Base-by-base conservation (phyloP, 1,140 invertebrate genomes). In the Drosophila neocordata region DNA sequence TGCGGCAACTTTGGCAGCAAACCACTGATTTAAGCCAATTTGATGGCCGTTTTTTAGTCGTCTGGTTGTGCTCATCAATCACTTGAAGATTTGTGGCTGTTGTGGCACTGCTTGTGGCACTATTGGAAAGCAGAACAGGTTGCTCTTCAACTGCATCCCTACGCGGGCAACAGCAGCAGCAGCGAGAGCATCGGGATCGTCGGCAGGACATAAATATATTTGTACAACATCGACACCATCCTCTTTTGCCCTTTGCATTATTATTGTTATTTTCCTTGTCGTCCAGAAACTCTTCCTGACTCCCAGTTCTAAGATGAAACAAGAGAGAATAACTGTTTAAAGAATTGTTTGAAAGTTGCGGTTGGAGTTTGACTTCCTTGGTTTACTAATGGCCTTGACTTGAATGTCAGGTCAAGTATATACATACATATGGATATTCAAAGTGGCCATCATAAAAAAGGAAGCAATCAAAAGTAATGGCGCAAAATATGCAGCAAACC, bases 191-290 rank as follows among this genome's bases (percentile, higher is more conserved):
- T 6, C 78, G 82, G 3, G 79, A 87, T 0, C 90, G 87, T 7
- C 91, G 89, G 63, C 91, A 92, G 48, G 90, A 90, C 78, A 92
- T 89, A 38, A 87, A 91, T 4, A 92, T 65, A 55, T 63, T 75
- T 24, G 84, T 63, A 56, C 88, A 91, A 52, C 88, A 91, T n/a
- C 85, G 74, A 20, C 87, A 91, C 48, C 72, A 79, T 5, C 90
- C 88, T 0, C 55, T 62, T 13, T 62, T 80, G 9, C 35, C 69
- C 15, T 62, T 34, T 34, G 53, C 53, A 56, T 56, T 77, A 62
- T 91, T 77, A 57, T 82, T 77, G 12, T 68, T 48, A 48, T 48
- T 48, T 12, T 68, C 74, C 69, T 75, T 75, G 4, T 75, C 77
- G 57, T 90, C 82, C 12, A 91, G 82, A 44, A 82, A 85, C 61